Evolutionary conservation across 2,888 invertebrate species (phyloP).

Genomic region (Drosophila colorata): DNA sequence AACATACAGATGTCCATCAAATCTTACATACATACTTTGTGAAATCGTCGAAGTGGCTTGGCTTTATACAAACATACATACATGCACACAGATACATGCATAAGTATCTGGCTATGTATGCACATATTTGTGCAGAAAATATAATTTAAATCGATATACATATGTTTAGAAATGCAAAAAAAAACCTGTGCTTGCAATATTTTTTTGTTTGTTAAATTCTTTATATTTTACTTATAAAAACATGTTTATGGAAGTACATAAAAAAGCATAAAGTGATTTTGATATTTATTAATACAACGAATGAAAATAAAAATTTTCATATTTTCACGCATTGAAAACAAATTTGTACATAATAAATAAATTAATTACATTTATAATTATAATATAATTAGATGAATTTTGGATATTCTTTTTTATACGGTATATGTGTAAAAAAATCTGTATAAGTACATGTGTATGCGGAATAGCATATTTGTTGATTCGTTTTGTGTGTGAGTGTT

Average conservation of each 20-base stretch:
- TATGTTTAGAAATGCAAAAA: conserved; percentile 7
- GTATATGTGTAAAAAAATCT: conserved; percentile 3
- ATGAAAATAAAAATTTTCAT: not conserved
- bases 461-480: conserved; percentile 30
- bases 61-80: conserved; percentile 36
- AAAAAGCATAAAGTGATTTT: not conserved
- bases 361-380: not conserved
- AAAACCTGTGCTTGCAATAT: not conserved
- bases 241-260: not conserved
- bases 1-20: conserved; percentile 10
- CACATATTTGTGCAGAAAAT: conserved; percentile 37
- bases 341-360: not conserved
- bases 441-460: conserved; percentile 4
- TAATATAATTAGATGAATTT: not conserved
- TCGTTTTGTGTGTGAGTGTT: conserved; percentile 14
- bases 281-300: not conserved
- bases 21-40: conserved; percentile 30
- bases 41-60: conserved; percentile 65
- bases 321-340: not conserved
- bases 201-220: not conserved
- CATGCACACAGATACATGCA: conserved; percentile 28
- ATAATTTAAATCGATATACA: conserved; percentile 25
- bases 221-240: not conserved
- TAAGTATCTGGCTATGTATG: conserved; percentile 21
- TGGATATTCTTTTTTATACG: not conserved